These are phyloP conservation scores for Thamnaconus septentrionalis DNA, from an alignment of 2,113 vertebrate genomes.

Conservation along the genomic window DNA sequence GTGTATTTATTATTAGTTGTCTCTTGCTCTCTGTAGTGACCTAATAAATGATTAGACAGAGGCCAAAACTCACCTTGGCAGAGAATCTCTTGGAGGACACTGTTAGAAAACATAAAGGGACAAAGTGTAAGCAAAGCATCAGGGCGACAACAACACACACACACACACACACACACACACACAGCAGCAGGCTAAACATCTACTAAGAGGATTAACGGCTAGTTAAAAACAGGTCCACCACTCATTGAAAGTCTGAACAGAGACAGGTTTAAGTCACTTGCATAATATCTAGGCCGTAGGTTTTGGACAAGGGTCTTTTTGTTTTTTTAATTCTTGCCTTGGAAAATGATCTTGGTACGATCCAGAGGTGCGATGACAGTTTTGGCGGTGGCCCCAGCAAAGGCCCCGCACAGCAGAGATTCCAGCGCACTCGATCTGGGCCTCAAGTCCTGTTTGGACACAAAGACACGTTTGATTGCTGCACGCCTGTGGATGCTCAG, in stretches of 20 bases:
- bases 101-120: constrained; percentile 47
- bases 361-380: constrained; percentile 94
- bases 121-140: too few relatives aligned
- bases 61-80: constrained; percentile 85
- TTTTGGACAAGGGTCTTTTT: neutral
- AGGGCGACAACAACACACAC: constrained; percentile 39
- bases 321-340: constrained; percentile 77
- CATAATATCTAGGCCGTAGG: neutral
- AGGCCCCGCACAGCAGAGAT: constrained; percentile 87
- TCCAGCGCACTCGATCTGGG: constrained; percentile 80
- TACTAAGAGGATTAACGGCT: constrained; percentile 58
- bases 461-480: neutral
- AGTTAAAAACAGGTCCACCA: constrained; percentile 11
- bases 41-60: neutral
- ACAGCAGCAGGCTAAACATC: constrained; percentile 44
- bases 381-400: constrained; percentile 95
- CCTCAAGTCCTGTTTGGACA: constrained; percentile 72
- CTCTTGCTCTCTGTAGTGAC: too few relatives aligned
- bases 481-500: neutral
- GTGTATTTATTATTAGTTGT: neutral
- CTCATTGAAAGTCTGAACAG: constrained; percentile 10
- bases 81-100: constrained; percentile 96
- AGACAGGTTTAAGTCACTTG: neutral
- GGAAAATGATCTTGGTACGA: constrained; percentile 98
- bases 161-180: constrained; percentile 19